Evolutionary conservation across 2,888 invertebrate species (phyloP), one percentile per base, ranked within the genome.

Genomic region (Pteria penguin): DNA sequence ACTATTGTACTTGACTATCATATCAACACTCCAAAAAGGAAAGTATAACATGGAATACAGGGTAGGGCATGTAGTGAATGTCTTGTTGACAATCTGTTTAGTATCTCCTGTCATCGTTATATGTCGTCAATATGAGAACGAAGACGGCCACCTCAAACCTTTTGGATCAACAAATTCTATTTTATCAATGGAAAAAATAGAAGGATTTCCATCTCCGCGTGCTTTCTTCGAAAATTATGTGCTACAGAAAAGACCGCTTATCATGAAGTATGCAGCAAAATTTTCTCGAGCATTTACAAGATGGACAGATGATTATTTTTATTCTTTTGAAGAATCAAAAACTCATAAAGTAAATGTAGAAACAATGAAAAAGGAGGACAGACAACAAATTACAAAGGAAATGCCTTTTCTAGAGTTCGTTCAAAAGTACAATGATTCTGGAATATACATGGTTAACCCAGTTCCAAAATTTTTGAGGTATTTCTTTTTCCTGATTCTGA

Each of bases 241-340:
- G 1, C 70, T 79, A 5, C 75, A 79, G 0, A 77, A 79, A 18
- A 84, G 81, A 65, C 91, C 91, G 2, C 68, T 91, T 1, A 85
- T 86, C 65, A 89, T 92, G 88, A 82, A 70, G 62, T 86, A 86
- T 31, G 91, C 87, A 18, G 88, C 86, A 2, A 84, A 80, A 36
- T 31, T 82, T 26, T 90, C 89, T 2, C 82, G 83, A 14, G 90
- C 90, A 4, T 88, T 87, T 74, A 55, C 55, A 3, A 75, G 82
- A 61, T 92, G 92, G 92, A 86, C 85, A 4, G 91, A 91, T 71
- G 88, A 89, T 22, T 91, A 91, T 77, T 90, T 91, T 66, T 57
- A 88, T 63, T 61, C 77, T 3, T 61, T 85, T 0, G 79, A 83
- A n/a, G 77, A 87, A 31, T 79, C 88, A n/a, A 71, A 67, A 4